Conservation (phyloP, 2,888 invertebrate species). For the Drosophila paranaensis region DNA sequence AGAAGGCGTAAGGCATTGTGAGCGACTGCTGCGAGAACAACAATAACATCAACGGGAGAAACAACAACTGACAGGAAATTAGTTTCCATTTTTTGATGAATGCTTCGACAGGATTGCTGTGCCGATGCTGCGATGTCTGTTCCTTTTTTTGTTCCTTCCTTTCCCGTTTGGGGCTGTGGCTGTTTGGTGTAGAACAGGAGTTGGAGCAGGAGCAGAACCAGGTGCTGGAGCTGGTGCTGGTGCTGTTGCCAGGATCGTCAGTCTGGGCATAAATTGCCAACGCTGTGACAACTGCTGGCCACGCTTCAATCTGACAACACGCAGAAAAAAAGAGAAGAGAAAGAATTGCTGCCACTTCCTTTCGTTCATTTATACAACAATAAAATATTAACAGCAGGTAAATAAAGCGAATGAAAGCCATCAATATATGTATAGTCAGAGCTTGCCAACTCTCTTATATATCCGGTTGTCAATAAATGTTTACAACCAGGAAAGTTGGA, state of each 20-base stretch:
- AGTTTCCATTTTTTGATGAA: conserved; percentile 85
- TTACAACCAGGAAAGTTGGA: not conserved
- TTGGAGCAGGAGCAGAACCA: conserved; percentile 13
- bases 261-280: conserved; percentile 75
- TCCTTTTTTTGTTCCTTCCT: conserved; percentile 38
- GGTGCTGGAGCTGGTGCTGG: conserved; percentile 17
- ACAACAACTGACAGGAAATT: conserved; percentile 84
- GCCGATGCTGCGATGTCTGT: conserved; percentile 59
- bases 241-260: conserved; percentile 69
- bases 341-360: conserved; percentile 72
- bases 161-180: conserved; percentile 39
- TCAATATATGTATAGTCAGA: conserved; percentile 31
- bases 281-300: conserved; percentile 80
- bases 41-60: conserved; percentile 66
- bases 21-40: conserved; percentile 45
- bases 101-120: conserved; percentile 83
- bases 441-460: conserved; percentile 44
- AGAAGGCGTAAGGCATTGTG: conserved; percentile 79
- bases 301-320: conserved; percentile 70
- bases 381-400: conserved; percentile 75
- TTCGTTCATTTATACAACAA: conserved; percentile 69
- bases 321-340: conserved; percentile 14
- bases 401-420: conserved; percentile 57
- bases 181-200: conserved; percentile 28
- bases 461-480: conserved; percentile 25